A percentile compares a stretch with the other conserved stretches of the same genome.
Conservation (phyloP, 2,888 invertebrate genomes). For the Pimpla rufipes region DNA sequence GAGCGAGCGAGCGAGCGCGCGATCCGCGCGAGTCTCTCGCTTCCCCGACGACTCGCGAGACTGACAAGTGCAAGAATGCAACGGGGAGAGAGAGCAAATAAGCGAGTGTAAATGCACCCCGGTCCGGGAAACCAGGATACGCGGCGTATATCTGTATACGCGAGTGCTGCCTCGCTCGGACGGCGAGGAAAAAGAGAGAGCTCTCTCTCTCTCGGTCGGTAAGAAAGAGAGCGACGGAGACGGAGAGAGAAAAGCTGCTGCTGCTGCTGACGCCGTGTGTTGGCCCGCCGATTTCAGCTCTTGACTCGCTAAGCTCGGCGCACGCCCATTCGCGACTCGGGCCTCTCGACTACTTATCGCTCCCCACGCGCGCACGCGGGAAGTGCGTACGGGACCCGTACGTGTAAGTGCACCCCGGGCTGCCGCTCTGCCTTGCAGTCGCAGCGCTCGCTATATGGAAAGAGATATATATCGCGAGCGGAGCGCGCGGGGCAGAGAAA, state of each 20-base stretch:
- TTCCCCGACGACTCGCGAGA: slow-evolving; percentile 31
- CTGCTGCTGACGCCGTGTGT: slow-evolving; percentile 49
- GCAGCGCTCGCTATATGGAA: slow-evolving; percentile 55
- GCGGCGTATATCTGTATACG: slow-evolving; percentile 24
- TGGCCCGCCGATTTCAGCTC: slow-evolving; percentile 69
- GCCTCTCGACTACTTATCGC: slow-evolving; percentile 33
- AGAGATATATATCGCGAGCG: slow-evolving; percentile 58
- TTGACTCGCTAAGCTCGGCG: slow-evolving; percentile 57
- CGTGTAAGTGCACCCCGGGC: slow-evolving; percentile 66
- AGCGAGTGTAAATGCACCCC: slow-evolving; percentile 35
- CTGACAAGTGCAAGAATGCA: slow-evolving; percentile 51
- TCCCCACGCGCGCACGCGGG: slow-evolving; percentile 43
- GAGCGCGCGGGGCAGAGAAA: slow-evolving; percentile 36
- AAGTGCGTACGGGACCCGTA: slow-evolving; percentile 64
- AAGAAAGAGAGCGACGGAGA: slow-evolving; percentile 48
- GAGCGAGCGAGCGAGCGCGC: no score
- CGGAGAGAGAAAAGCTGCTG: slow-evolving; percentile 39
- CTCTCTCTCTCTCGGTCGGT: neutral
- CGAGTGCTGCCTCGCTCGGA: slow-evolving; percentile 45
- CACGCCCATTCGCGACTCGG: slow-evolving; percentile 41
- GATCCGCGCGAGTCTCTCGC: neutral
- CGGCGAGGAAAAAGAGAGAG: slow-evolving; percentile 51
- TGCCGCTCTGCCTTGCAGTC: slow-evolving; percentile 41
- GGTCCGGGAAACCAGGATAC: slow-evolving; percentile 12
- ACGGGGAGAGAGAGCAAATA: slow-evolving; percentile 31